phyloP scores from a whole-genome alignment of 2,797 vertebrate genomes.

The Etheostoma nigrum region DNA sequence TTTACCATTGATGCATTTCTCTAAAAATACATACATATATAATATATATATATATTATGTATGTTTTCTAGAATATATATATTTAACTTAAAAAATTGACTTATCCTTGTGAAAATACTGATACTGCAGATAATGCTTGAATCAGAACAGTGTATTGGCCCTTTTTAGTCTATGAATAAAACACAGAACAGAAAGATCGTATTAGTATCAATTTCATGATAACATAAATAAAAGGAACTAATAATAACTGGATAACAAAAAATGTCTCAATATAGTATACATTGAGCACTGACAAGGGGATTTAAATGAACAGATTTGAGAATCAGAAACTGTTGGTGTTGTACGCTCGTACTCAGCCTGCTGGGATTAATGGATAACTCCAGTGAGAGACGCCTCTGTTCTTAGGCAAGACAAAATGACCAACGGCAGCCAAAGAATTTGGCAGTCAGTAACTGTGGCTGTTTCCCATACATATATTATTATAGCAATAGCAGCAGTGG shows the following conservation, averaged over 20 bases:
- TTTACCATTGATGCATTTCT: not conserved
- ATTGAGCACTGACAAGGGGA: not conserved
- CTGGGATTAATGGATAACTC: slow-evolving; percentile 84
- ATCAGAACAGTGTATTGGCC: slow-evolving; percentile 13
- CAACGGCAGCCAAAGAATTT: slow-evolving; percentile 85
- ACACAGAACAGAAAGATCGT: slow-evolving; percentile 9
- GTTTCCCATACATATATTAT: slow-evolving; percentile 87
- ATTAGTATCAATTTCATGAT: slow-evolving; percentile 1
- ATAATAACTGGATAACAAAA: not conserved
- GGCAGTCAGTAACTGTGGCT: slow-evolving; percentile 81
- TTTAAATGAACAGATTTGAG: slow-evolving; percentile 50
- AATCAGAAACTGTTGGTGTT: slow-evolving; percentile 61
- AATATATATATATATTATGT: no score
- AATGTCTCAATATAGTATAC: slow-evolving; percentile 13
- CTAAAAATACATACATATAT: not conserved
- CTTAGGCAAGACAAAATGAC: slow-evolving; percentile 82
- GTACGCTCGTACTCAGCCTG: slow-evolving; percentile 46
- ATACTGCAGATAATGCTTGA: slow-evolving; percentile 10
- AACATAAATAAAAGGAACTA: not conserved
- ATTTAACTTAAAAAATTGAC: not conserved
- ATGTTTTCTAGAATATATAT: not conserved
- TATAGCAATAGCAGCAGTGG: slow-evolving; percentile 83
- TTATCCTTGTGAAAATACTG: not conserved
- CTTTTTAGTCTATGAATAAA: slow-evolving; percentile 18
- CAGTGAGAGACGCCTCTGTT: slow-evolving; percentile 81